These are phyloP conservation scores for Holacanthus passer DNA, from an alignment of 2,113 vertebrate genomes.

Conservation along the genomic window DNA sequence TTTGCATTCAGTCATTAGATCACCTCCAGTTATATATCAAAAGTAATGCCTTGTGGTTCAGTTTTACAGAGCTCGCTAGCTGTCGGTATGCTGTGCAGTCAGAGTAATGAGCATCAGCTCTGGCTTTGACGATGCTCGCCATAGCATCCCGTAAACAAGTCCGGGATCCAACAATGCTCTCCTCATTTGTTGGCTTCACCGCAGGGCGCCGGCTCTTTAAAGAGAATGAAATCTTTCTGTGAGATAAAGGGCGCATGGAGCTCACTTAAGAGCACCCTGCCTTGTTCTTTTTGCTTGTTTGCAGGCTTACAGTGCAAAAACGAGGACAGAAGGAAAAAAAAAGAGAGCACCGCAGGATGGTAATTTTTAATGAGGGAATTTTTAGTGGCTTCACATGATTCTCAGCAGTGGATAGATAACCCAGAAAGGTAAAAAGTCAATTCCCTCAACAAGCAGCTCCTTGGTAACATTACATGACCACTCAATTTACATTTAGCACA, in stretches of 20 bases:
- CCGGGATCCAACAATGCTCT: conserved; percentile 40
- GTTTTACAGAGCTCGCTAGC: neutral
- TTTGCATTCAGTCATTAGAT: conserved; percentile 28
- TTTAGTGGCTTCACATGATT: conserved; percentile 40
- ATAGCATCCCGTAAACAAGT: conserved; percentile 46
- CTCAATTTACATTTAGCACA: conserved; percentile 54
- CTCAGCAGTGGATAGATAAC: conserved; percentile 31
- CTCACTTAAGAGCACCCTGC: conserved; percentile 57
- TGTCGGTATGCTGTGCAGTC: conserved; percentile 8
- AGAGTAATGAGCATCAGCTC: conserved; percentile 28
- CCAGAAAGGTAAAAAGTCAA: conserved; percentile 46
- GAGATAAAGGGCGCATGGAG: conserved; percentile 58
- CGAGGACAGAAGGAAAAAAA: conserved; percentile 21
- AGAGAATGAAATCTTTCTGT: conserved; percentile 57
- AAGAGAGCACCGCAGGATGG: conserved; percentile 34
- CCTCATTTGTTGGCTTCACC: conserved; percentile 62
- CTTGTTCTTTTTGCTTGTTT: conserved; percentile 69
- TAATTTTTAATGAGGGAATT: conserved; percentile 59
- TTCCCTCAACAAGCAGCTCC: conserved; percentile 29
- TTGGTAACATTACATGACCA: conserved; percentile 19
- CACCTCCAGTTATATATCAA: neutral
- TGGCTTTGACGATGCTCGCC: conserved; percentile 17
- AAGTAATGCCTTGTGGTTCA: neutral
- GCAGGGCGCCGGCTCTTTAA: conserved; percentile 58
- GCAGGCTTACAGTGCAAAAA: conserved; percentile 25